Evolutionary conservation across 53 echinoderm and acorn worm species (phyloP), one percentile per base, ranked within the genome.

Genomic region (Henricia sp.): DNA sequence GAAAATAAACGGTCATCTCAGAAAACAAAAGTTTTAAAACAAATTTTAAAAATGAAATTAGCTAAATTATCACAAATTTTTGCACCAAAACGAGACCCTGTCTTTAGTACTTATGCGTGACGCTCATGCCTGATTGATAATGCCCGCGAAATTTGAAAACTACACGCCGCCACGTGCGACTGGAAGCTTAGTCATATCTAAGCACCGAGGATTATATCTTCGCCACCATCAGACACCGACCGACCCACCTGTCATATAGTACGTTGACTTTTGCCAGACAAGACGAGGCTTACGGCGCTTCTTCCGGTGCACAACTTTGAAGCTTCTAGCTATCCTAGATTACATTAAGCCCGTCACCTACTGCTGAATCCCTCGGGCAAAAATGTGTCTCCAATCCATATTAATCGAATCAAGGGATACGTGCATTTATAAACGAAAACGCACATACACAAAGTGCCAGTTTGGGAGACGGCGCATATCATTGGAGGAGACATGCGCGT

Each of bases 351-450:
- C 59, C 14, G 26, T 59, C 76, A 57, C 54, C 76, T 14, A 76
- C n/a, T 55, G 6, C 38, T 24, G 0, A 26, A 43, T 39, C 59
- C 76, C 76, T 29, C 76, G 19, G 59, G 76, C 76, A 46, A 58
- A 60, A 59, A 28, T 76, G 76, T 76, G 76, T 76, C 60, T 58
- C 30, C 41, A n/a, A 41, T 25, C 27, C 59, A 6, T 39, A 16
- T 3, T 76, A 76, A 76, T 76, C 40, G 40, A 76, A 76, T 76
- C 76, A 59, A n/a, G n/a, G n/a, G n/a, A n/a, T n/a, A n/a, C n/a
- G n/a, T n/a, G n/a, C n/a, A n/a, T n/a, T n/a, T n/a, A n/a, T n/a
- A n/a, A n/a, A n/a, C n/a, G n/a, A n/a, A n/a, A n/a, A n/a, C n/a
- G n/a, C n/a, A n/a, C n/a, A n/a, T n/a, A n/a, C n/a, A n/a, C n/a